phyloP scores from a whole-genome alignment of 2,113 vertebrate species.

The Rynchops niger region DNA sequence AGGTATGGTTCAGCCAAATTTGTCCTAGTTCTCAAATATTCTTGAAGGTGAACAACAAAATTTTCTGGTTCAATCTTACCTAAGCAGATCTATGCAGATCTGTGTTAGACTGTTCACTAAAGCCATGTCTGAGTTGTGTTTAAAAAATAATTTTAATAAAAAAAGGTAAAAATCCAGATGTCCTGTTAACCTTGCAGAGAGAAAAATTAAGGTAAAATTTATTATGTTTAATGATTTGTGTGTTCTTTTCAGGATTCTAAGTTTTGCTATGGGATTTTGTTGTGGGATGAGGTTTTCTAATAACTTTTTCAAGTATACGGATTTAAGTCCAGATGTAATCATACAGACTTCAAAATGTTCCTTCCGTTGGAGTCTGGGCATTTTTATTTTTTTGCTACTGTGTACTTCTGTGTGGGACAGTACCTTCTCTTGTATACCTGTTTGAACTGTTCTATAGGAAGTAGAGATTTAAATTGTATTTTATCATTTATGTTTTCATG shows the following conservation, averaged over 20 bases:
- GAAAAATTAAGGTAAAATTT: conserved; percentile 2
- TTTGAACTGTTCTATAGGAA: background rate
- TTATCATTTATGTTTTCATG: background rate
- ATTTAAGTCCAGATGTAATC: background rate
- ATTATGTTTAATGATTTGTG: background rate
- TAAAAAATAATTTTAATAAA: background rate
- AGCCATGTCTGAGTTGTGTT: background rate
- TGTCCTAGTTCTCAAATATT: background rate
- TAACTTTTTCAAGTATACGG: background rate
- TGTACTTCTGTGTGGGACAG: background rate
- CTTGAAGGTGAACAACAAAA: background rate
- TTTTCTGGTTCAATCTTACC: background rate
- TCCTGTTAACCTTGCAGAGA: background rate
- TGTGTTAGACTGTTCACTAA: background rate
- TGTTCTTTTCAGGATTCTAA: background rate
- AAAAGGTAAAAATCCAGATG: background rate
- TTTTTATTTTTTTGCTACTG: background rate
- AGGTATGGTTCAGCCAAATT: conserved; percentile 28
- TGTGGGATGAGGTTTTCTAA: background rate
- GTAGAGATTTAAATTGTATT: background rate
- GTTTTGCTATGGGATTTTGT: background rate
- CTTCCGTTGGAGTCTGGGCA: background rate
- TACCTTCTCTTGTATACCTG: background rate
- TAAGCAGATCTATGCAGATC: background rate
- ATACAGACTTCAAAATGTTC: background rate